Evolutionary conservation across 2,113 vertebrate species (phyloP), one percentile per base, ranked within the genome.

Genomic region (Alethe diademata): DNA sequence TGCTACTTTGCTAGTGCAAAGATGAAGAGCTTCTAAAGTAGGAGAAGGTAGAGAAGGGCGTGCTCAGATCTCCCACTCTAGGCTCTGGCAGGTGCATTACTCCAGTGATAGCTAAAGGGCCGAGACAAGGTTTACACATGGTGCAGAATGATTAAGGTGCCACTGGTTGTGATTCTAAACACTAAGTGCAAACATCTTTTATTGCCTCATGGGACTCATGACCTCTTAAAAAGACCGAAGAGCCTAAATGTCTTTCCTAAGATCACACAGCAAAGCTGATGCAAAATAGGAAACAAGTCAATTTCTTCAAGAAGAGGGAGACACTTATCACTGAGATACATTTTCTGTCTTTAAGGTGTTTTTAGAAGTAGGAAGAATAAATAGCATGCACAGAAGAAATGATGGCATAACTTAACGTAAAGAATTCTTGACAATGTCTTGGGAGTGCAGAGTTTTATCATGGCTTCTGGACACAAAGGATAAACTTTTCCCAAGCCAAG

Each of bases 301-400:
- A 42, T 45, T 18, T 85, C 40, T 83, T 74, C 35, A 81, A 72
- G 48, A 25, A 67, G 11, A 67, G 6, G 12, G 12, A 69, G 19
- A 60, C 6, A 62, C 24, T 78, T 67, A 75, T 14, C 12, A 50
- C 14, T 26, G 8, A 64, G 12, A 3, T 13, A 12, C 6, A n/a
- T 75, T 78, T 95, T 91, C 33, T 90, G 18, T 38, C 71, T 89
- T 69, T 50, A 58, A 61, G 75, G 35, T 42, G 3, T 20, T 76
- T 94, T 76, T 40, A 60, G n/a, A 53, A 2, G 19, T 47, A 79
- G 28, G 13, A 51, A 62, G 56, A 85, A 35, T 45, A 87, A 67
- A n/a, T 60, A 33, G 14, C 11, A 43, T 25, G 13, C 3, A 36
- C 7, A 62, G 36, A 69, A n/a, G 24, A 85, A 91, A 70, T 48